These are phyloP conservation scores for Macrosiphum euphorbiae DNA, from an alignment of 2,888 invertebrate genomes.

Conservation along the genomic window DNA sequence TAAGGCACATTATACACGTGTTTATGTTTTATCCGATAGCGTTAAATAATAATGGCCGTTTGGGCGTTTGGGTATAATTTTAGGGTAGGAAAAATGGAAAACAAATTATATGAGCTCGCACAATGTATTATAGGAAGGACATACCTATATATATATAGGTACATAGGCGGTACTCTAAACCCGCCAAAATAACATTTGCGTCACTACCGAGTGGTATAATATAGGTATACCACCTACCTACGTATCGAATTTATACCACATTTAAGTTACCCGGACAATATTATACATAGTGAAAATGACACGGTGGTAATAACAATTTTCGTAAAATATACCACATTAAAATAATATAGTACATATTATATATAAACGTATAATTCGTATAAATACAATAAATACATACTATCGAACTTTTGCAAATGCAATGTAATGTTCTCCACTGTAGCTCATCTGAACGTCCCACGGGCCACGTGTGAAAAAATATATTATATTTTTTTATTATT, in stretches of 20 bases:
- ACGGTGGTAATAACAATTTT: background rate
- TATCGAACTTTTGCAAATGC: background rate
- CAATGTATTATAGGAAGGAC: background rate
- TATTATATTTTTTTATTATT: background rate
- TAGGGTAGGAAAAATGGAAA: background rate
- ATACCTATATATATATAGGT: background rate
- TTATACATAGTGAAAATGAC: background rate
- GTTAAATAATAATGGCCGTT: slow-evolving; percentile 9
- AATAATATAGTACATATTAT: background rate
- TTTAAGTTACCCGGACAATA: background rate
- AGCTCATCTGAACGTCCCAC: background rate
- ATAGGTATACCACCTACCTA: background rate
- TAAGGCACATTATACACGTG: background rate
- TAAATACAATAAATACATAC: background rate
- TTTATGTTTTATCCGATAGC: background rate
- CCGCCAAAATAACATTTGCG: background rate
- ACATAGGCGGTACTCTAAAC: background rate
- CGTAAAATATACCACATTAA: background rate
- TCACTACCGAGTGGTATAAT: background rate
- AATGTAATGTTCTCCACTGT: background rate
- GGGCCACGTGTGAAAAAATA: background rate
- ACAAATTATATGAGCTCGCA: background rate
- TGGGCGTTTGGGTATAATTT: slow-evolving; percentile 18
- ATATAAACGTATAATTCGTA: background rate
- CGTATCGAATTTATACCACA: background rate